Percentiles rank a stretch among this genome's conserved stretches.
phyloP scores from a whole-genome alignment of 2,113 vertebrate genomes.

The Oryzias melastigma region DNA sequence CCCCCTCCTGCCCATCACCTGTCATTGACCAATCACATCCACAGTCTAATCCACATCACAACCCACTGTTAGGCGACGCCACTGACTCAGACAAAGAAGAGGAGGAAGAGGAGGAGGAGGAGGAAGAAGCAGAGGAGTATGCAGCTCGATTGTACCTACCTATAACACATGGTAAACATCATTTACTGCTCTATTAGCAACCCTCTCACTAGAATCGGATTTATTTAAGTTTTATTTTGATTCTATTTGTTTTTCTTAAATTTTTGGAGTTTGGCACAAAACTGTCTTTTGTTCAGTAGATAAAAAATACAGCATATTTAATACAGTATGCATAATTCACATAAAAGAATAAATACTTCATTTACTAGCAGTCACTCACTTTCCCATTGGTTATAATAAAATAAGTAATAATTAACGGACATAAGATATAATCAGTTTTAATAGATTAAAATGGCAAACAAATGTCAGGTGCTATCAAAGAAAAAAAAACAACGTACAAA shows the following conservation, averaged over 20 bases:
- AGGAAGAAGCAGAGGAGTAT: slow-evolving; percentile 57
- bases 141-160: slow-evolving; percentile 61
- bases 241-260: not conserved
- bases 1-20: slow-evolving; percentile 68
- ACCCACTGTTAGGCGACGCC: slow-evolving; percentile 50
- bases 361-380: too few relatives aligned
- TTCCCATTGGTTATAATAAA: too few relatives aligned
- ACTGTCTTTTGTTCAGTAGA: too few relatives aligned
- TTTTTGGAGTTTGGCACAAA: too few relatives aligned
- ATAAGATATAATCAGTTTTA: too few relatives aligned
- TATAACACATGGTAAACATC: slow-evolving; percentile 64
- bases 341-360: too few relatives aligned
- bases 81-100: slow-evolving; percentile 54
- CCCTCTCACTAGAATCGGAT: not conserved
- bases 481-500: too few relatives aligned
- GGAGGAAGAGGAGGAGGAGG: slow-evolving; percentile 29
- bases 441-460: too few relatives aligned
- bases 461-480: too few relatives aligned
- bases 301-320: too few relatives aligned
- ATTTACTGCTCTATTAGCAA: slow-evolving; percentile 10
- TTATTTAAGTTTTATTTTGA: not conserved
- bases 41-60: slow-evolving; percentile 56
- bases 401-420: too few relatives aligned
- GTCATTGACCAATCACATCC: slow-evolving; percentile 71
- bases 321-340: too few relatives aligned